Percentiles rank a stretch among this genome's conserved stretches.
These are phyloP conservation scores for Epinephelus fuscoguttatus DNA, from an alignment of 2,113 vertebrate species.

Conservation along the genomic window DNA sequence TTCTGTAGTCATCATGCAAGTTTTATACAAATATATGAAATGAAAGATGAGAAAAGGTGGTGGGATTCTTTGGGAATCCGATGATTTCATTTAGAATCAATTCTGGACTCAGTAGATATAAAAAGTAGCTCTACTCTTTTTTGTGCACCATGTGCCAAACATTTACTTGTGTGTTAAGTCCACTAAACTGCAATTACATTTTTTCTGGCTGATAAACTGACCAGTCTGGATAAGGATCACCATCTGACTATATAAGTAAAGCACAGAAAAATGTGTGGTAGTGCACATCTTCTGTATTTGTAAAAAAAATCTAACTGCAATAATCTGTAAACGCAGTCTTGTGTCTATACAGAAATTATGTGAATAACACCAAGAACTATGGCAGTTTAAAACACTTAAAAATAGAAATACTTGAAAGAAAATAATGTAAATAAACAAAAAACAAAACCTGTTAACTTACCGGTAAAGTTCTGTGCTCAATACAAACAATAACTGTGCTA, in stretches of 20 bases:
- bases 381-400: not conserved
- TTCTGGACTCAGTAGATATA: not conserved
- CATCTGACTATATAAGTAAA: not conserved
- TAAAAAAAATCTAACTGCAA: not conserved
- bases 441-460: too few relatives aligned
- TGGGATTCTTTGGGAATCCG: not conserved
- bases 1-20: not conserved
- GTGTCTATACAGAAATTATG: not conserved
- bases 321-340: not conserved
- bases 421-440: not conserved
- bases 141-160: not conserved
- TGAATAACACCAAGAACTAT: not conserved
- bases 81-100: not conserved
- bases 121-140: slow-evolving; percentile 4
- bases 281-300: not conserved
- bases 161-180: not conserved
- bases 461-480: not conserved
- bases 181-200: not conserved
- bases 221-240: not conserved
- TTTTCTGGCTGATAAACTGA: too few relatives aligned
- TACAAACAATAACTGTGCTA: not conserved
- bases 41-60: not conserved
- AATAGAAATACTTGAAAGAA: not conserved
- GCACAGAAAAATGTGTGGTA: not conserved
- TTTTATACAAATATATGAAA: not conserved